phyloP scores from a whole-genome alignment of 2,113 vertebrate genomes.

The Bettongia penicillata region DNA sequence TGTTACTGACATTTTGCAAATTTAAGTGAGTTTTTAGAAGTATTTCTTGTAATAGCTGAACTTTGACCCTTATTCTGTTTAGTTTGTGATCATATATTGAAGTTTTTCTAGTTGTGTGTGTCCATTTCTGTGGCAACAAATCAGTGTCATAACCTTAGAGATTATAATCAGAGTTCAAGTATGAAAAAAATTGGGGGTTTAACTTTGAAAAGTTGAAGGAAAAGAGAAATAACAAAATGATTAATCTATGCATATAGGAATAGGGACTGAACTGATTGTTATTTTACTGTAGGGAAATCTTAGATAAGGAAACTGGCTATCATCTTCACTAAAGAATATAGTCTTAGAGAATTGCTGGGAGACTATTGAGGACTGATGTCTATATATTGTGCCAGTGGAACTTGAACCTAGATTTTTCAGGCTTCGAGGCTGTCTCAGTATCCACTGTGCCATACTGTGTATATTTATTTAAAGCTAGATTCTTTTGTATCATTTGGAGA shows the following conservation, averaged over 20 bases:
- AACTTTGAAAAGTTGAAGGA: constrained; percentile 47
- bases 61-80: constrained; percentile 57
- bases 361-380: background rate
- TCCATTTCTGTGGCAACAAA: constrained; percentile 52
- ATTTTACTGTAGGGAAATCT: background rate
- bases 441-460: background rate
- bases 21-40: constrained; percentile 50
- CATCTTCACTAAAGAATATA: background rate
- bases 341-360: background rate
- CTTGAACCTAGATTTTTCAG: background rate
- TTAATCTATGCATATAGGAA: constrained; percentile 1
- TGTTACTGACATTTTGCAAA: constrained; percentile 12
- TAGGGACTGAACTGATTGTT: background rate
- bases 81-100: constrained; percentile 46
- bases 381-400: background rate
- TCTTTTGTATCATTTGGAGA: background rate
- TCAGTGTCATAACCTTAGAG: constrained; percentile 36
- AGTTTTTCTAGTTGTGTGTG: constrained; percentile 25
- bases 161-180: constrained; percentile 32
- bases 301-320: background rate
- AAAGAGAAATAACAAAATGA: constrained; percentile 27
- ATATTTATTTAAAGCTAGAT: background rate
- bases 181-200: background rate
- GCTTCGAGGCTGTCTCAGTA: background rate
- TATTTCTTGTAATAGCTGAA: constrained; percentile 47